Evolutionary conservation across 2,797 vertebrate species (phyloP), one percentile per base, ranked within the genome.

Genomic region (Dryobates pubescens): DNA sequence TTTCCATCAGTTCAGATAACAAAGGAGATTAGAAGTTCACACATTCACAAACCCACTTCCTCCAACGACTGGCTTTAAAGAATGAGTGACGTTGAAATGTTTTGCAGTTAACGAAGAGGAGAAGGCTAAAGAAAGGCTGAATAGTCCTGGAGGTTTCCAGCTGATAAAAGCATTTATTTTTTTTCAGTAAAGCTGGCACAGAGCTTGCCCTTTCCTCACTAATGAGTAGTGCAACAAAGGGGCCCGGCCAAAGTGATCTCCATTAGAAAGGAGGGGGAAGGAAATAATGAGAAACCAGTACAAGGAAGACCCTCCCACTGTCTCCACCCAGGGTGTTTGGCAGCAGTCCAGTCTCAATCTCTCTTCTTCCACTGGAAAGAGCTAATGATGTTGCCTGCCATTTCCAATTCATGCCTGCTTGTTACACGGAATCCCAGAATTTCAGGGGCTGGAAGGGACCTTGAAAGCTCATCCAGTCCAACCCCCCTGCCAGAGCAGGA

Each of bases 141-240:
- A 27, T 96, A 96, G 69, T 51, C 29, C 59, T 78, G 36, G 17
- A 62, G 41, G 36, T 79, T 82, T 86, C 68, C 38, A 79, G 59
- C 27, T 2, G 67, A 2, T 22, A 24, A 51, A 70, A 67, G 29
- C 19, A 16, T 65, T 78, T 58, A 4, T 78, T 78, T 86, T 81
- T 27, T 81, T 43, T 27, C 51, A 41, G 18, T 30, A 38, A 57
- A 30, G 1, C 62, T 79, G 76, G 41, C 27, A 8, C 7, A 77
- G 58, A 70, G 7, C n/a, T 67, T 51, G 27, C 17, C n/a, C 81
- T 78, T 79, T 64, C 64, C 51, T 82, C 24, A 32, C 17, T 68
- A n/a, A 27, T 1, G 3, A 68, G 16, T 36, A 56, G 13, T 9
- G 13, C 51, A 43, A 18, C 16, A 56, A 81, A 51, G 15, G 30